Percentiles rank a stretch among this genome's conserved stretches.
Conservation (phyloP, 2,888 invertebrate species). For the Gastrophysa polygoni region DNA sequence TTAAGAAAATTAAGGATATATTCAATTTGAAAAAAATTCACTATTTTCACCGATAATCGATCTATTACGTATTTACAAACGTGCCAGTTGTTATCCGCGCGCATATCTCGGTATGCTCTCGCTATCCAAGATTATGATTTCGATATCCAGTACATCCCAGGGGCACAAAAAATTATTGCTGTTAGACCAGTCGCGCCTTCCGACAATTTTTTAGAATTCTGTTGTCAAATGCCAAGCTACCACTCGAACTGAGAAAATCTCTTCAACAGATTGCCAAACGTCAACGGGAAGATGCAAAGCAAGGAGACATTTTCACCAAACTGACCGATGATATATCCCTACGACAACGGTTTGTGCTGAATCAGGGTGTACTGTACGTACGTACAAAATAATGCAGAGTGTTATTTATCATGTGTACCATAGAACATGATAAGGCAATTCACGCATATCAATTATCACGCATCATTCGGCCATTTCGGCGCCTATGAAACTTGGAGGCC, state of each 20-base stretch:
- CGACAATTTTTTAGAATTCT: not conserved
- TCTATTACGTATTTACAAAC: too few relatives aligned
- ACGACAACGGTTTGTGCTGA: not conserved
- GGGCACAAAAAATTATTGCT: not conserved
- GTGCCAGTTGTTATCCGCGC: not conserved
- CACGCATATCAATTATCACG: too few relatives aligned
- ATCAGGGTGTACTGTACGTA: slow-evolving; percentile 5
- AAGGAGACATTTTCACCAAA: not conserved
- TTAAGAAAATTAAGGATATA: not conserved
- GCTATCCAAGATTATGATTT: not conserved
- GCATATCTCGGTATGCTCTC: not conserved
- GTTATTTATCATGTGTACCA: slow-evolving; percentile 15
- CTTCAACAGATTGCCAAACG: not conserved
- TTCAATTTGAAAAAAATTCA: not conserved
- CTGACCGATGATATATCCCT: not conserved
- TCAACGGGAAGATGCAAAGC: slow-evolving; percentile 9
- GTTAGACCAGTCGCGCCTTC: too few relatives aligned
- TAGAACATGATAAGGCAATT: not conserved
- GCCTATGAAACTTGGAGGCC: not conserved
- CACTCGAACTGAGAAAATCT: too few relatives aligned
- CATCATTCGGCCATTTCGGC: not conserved
- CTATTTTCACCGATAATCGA: not conserved
- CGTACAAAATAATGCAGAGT: slow-evolving; percentile 10
- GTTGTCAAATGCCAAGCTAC: too few relatives aligned
- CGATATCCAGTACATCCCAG: not conserved